Percentiles rank a stretch among this genome's conserved stretches.
Evolutionary conservation across 2,797 vertebrate genomes (phyloP).

Genomic region (Knipowitschia caucasica): DNA sequence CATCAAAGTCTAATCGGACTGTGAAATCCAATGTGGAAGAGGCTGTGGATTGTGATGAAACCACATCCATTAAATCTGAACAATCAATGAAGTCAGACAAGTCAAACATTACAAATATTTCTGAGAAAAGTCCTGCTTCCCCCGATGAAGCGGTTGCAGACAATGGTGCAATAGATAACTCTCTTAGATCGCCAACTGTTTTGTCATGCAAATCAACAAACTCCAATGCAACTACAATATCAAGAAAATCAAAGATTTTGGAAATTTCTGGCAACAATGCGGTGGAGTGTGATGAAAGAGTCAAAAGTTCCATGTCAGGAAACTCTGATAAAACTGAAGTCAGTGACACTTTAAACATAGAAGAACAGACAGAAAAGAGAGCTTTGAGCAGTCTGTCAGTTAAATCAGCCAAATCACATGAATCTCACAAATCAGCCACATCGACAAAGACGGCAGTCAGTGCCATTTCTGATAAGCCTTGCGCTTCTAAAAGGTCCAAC

Average conservation of each 20-base stretch:
- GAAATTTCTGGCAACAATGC: constrained; percentile 1
- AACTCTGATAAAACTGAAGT: constrained; percentile 39
- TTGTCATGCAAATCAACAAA: constrained; percentile 41
- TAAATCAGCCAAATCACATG: constrained; percentile 33
- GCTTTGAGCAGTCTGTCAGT: constrained; percentile 35
- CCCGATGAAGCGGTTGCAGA: constrained; percentile 20
- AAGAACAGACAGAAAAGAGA: constrained; percentile 42
- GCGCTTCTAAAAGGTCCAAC: not conserved
- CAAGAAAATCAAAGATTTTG: constrained; percentile 35
- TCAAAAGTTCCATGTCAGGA: constrained; percentile 32
- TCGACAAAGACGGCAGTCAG: constrained; percentile 19
- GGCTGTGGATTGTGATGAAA: constrained; percentile 4
- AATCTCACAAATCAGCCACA: constrained; percentile 31
- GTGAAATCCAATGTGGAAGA: constrained; percentile 43
- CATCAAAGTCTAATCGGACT: constrained; percentile 45
- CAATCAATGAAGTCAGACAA: constrained; percentile 27
- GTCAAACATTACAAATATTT: constrained; percentile 33
- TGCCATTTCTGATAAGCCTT: constrained; percentile 30
- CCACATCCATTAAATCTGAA: constrained; percentile 43
- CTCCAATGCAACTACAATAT: constrained; percentile 41
- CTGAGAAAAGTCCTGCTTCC: constrained; percentile 7
- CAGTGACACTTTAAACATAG: constrained; percentile 12
- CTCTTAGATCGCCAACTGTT: constrained; percentile 37
- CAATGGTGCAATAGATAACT: not conserved
- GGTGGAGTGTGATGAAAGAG: constrained; percentile 21